Conservation (phyloP, 2,797 vertebrate species). For the Nyctalus aviator region DNA sequence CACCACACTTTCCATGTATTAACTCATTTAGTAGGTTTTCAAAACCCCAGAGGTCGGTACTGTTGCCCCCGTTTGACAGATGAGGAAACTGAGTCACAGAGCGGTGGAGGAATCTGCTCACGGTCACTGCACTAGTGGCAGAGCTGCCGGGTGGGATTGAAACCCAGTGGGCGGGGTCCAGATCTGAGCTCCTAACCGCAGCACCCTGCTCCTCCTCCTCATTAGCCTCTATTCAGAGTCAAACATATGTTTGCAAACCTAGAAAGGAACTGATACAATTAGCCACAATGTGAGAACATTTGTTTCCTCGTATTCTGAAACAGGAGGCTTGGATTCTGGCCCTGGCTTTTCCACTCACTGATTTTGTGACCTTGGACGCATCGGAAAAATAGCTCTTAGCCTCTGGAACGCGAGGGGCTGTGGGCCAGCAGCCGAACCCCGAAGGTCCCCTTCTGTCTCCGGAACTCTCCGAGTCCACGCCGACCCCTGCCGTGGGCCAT, state of each 20-base stretch:
- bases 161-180: background rate
- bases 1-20: background rate
- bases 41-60: background rate
- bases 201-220: background rate
- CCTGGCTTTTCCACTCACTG: background rate
- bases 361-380: conserved; percentile 62
- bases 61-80: background rate
- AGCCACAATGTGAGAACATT: background rate
- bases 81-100: conserved; percentile 35
- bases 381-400: background rate
- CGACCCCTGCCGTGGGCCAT: conserved; percentile 61
- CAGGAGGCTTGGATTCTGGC: conserved; percentile 36
- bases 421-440: background rate
- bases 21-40: background rate
- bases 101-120: background rate
- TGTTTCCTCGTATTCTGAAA: conserved; percentile 37
- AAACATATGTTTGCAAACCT: background rate
- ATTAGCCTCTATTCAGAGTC: background rate
- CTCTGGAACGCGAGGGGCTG: background rate
- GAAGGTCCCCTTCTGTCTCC: background rate
- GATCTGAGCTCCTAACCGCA: background rate
- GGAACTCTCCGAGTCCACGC: background rate
- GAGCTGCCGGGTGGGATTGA: background rate
- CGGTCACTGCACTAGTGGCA: background rate
- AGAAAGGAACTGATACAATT: background rate